Evolutionary conservation across 2,797 vertebrate species (phyloP).

Genomic region (Neosilurus hyrtlii): DNA sequence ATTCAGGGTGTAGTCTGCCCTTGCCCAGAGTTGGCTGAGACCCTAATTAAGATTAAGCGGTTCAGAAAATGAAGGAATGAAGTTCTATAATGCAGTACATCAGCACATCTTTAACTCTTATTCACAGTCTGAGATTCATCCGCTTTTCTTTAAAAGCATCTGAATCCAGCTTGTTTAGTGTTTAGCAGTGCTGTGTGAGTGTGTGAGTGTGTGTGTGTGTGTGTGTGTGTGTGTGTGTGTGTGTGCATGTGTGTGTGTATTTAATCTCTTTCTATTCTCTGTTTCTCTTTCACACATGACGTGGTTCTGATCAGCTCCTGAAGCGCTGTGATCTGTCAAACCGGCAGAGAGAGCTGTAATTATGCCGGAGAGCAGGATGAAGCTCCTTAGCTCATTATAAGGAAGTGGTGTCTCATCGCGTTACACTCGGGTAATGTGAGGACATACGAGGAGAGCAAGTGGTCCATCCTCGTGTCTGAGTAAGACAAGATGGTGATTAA

Average conservation of each 20-base stretch:
- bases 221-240: neutral
- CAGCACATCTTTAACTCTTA: neutral
- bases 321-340: constrained; percentile 63
- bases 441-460: constrained; percentile 7
- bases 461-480: constrained; percentile 11
- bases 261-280: constrained; percentile 18
- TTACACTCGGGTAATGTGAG: constrained; percentile 34
- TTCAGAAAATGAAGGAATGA: too few species aligned
- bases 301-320: constrained; percentile 61
- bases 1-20: too few species aligned
- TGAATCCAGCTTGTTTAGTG: neutral
- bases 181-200: neutral
- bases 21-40: too few species aligned
- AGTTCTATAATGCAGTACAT: too few species aligned
- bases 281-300: constrained; percentile 28
- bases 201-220: neutral
- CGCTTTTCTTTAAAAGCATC: neutral
- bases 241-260: constrained; percentile 14
- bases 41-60: too few species aligned
- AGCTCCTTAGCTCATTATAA: constrained; percentile 71
- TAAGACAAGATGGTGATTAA: constrained; percentile 19
- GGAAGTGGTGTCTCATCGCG: constrained; percentile 55
- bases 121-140: neutral
- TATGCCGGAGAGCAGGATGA: constrained; percentile 61
- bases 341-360: constrained; percentile 75